phyloP scores from a whole-genome alignment of 2,888 invertebrate genomes.

The Disparrhopalites patrizii region DNA sequence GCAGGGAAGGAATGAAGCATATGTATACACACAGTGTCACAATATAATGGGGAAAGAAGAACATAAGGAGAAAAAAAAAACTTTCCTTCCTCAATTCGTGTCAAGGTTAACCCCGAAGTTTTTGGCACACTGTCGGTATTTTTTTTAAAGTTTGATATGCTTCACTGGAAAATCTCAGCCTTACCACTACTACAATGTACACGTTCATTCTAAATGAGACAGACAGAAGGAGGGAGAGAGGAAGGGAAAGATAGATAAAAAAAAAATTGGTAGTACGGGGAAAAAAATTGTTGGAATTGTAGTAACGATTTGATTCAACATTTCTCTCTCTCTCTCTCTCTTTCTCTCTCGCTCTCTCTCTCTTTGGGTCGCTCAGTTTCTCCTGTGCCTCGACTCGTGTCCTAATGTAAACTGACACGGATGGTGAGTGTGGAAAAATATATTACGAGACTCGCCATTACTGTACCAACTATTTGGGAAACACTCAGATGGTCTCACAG shows the following conservation, averaged over 20 bases:
- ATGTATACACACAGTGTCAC: no score
- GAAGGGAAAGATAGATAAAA: no score
- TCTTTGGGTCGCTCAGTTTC: background rate
- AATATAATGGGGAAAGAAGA: no score
- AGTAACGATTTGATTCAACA: background rate
- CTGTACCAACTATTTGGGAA: slow-evolving; percentile 2
- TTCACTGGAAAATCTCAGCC: slow-evolving; percentile 21
- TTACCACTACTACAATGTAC: background rate
- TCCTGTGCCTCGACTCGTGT: slow-evolving; percentile 1
- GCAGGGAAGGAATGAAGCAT: no score
- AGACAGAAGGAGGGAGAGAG: background rate
- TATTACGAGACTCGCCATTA: no score
- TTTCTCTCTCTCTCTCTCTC: background rate
- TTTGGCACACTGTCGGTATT: slow-evolving; percentile 37
- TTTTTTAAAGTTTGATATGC: slow-evolving; percentile 28
- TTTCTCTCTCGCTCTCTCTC: background rate
- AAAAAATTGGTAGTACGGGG: background rate
- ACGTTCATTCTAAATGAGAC: background rate
- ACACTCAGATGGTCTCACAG: no score
- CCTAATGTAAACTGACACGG: slow-evolving; percentile 5
- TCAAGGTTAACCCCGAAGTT: slow-evolving; percentile 36
- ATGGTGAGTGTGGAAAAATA: slow-evolving; percentile 8
- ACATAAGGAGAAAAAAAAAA: no score
- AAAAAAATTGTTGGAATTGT: background rate
- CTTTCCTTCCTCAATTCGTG: no score